These are phyloP conservation scores for Acipenser oxyrinchus DNA, from an alignment of 2,797 vertebrate species.

Conservation along the genomic window DNA sequence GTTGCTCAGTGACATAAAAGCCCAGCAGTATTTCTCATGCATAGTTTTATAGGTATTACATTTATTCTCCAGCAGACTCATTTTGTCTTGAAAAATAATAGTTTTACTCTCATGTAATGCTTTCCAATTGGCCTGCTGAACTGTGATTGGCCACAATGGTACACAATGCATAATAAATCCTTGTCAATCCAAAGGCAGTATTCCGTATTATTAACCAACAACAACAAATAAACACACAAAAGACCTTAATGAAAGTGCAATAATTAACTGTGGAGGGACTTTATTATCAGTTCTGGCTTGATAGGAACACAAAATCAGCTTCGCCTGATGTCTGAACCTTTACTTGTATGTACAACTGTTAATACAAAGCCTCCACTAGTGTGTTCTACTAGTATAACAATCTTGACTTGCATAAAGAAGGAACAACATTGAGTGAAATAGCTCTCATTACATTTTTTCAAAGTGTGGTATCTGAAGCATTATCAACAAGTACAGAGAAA, in stretches of 20 bases:
- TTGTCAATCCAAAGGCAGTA: slow-evolving; percentile 59
- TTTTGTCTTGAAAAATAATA: slow-evolving; percentile 24
- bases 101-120: slow-evolving; percentile 49
- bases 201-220: slow-evolving; percentile 56
- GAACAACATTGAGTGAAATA: too few relatives aligned
- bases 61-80: too few relatives aligned
- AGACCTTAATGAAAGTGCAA: slow-evolving; percentile 55
- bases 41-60: slow-evolving; percentile 2
- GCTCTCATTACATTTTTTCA: too few relatives aligned
- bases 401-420: too few relatives aligned
- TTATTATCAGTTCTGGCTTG: slow-evolving; percentile 60
- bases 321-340: slow-evolving; percentile 22
- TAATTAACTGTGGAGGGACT: slow-evolving; percentile 68
- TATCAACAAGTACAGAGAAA: too few relatives aligned
- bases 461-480: too few relatives aligned
- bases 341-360: slow-evolving; percentile 46
- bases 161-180: slow-evolving; percentile 51
- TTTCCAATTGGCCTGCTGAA: slow-evolving; percentile 46
- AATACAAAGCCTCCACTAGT: slow-evolving; percentile 60
- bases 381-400: too few relatives aligned
- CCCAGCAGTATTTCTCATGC: slow-evolving; percentile 45
- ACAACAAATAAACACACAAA: slow-evolving; percentile 50
- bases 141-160: slow-evolving; percentile 49
- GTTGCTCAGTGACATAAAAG: slow-evolving; percentile 36
- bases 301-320: slow-evolving; percentile 10